Conservation (phyloP, 2,113 vertebrate genomes). For the Hemibagrus wyckioides region DNA sequence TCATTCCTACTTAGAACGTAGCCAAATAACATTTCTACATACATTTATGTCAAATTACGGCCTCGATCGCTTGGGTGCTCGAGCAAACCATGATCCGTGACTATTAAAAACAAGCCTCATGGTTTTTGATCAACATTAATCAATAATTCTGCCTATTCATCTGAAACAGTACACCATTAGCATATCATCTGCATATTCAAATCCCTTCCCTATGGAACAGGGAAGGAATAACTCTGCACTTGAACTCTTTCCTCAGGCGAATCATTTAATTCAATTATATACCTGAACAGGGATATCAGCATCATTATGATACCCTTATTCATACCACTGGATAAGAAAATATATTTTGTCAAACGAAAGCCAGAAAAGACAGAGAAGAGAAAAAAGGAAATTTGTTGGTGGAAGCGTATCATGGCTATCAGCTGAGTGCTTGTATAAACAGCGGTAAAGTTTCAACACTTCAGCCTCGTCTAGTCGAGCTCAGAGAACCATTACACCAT, state of each 20-base stretch:
- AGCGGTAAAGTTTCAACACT: slow-evolving; percentile 15
- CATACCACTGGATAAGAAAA: not conserved
- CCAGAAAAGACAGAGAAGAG: not conserved
- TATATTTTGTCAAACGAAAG: not conserved
- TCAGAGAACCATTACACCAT: not conserved
- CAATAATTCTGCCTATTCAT: too few species aligned
- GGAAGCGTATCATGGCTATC: slow-evolving; percentile 7
- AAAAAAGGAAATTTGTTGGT: not conserved
- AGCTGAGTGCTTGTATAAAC: slow-evolving; percentile 16
- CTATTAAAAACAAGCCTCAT: not conserved
- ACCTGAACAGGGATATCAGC: not conserved
- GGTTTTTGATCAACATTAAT: not conserved
- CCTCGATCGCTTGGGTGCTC: not conserved
- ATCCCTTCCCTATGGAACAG: not conserved
- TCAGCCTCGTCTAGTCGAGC: slow-evolving; percentile 13
- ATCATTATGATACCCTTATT: not conserved
- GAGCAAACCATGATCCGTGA: not conserved
- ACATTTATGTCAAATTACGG: not conserved
- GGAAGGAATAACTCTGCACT: not conserved
- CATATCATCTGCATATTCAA: not conserved
- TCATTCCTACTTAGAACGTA: too few species aligned
- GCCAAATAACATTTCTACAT: too few species aligned
- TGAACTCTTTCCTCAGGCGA: not conserved
- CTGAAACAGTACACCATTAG: too few species aligned
- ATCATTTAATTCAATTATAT: not conserved